Base-by-base conservation (phyloP, 2,113 vertebrate species). In the Leucoraja erinaceus region DNA sequence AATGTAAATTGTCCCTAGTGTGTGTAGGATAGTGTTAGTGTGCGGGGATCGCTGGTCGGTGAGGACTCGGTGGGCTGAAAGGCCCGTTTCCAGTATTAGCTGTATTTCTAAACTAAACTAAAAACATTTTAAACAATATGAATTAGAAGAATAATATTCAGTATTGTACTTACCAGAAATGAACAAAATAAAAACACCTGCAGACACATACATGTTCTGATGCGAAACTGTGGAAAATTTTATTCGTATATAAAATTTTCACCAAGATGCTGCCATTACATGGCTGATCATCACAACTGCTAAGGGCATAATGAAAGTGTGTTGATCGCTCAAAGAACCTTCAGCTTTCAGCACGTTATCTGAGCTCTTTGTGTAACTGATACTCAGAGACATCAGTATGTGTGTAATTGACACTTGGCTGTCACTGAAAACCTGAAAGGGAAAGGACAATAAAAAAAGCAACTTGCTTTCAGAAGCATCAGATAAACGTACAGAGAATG, bases 161-260 rank as follows among this genome's bases (percentile, higher is more conserved):
- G 11, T 16, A 16, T 28, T 88, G 83, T 63, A 88, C 83, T 88
- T 61, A 88, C 83, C 83, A 88, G n/a, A 66, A 88, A 63, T 63
- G 1, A 88, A 31, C n/a, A 31, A 88, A 88, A 88, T 18, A 66
- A 63, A 63, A 66, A 88, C 5, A n/a, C 83, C 63, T 66, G 59
- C 28, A 8, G n/a, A 88, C 28, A 7, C 61, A 61, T 63, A 66
- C 28, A 31, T 66, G 59, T 66, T 61, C 18, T 16, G 83, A 66
- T 63, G 56, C 11, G 31, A 31, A 66, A 66, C 5, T 63, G 18
- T 61, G 59, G 83, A 63, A 63, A n/a, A 2, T n/a, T 31, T n/a
- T 16, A 31, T 66, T 84, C 5, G 2, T 20, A 61, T 63, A 88
- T 63, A 9, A 66, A 47, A 88, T 88, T 63, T 63, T 59, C 11